phyloP scores from a whole-genome alignment of 1,140 invertebrate genomes.

The Lepeophtheirus salmonis region DNA sequence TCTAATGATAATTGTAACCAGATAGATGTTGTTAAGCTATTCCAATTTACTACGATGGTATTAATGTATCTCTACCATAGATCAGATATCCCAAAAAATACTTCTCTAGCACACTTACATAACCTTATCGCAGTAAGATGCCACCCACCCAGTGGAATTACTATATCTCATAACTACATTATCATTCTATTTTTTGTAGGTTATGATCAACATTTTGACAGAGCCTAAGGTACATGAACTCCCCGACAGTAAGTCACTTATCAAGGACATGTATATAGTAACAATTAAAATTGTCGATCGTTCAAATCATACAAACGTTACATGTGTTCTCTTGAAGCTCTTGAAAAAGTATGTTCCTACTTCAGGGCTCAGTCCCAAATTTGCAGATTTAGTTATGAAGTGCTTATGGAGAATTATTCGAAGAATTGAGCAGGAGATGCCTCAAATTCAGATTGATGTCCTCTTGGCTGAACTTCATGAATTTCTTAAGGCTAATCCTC shows the following conservation, averaged over 20 bases:
- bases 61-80: slow-evolving; percentile 22
- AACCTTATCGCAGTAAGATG: too few relatives aligned
- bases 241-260: slow-evolving; percentile 41
- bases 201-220: slow-evolving; percentile 39
- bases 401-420: slow-evolving; percentile 70
- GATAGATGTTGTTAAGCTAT: slow-evolving; percentile 31
- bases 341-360: slow-evolving; percentile 48
- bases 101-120: slow-evolving; percentile 42
- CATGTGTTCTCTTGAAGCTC: slow-evolving; percentile 49
- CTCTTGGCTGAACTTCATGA: slow-evolving; percentile 65
- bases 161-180: too few relatives aligned
- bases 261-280: slow-evolving; percentile 53
- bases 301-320: slow-evolving; percentile 52
- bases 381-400: slow-evolving; percentile 62
- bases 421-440: slow-evolving; percentile 44
- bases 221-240: slow-evolving; percentile 43
- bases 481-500: slow-evolving; percentile 68
- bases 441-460: slow-evolving; percentile 55
- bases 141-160: too few relatives aligned
- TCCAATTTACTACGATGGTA: slow-evolving; percentile 25
- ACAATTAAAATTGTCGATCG: slow-evolving; percentile 59
- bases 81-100: slow-evolving; percentile 41
- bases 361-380: slow-evolving; percentile 38
- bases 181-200: too few relatives aligned
- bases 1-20: slow-evolving; percentile 26